Evolutionary conservation across 2,888 invertebrate species (phyloP).

Genomic region (Cremastobaeus sp.): DNA sequence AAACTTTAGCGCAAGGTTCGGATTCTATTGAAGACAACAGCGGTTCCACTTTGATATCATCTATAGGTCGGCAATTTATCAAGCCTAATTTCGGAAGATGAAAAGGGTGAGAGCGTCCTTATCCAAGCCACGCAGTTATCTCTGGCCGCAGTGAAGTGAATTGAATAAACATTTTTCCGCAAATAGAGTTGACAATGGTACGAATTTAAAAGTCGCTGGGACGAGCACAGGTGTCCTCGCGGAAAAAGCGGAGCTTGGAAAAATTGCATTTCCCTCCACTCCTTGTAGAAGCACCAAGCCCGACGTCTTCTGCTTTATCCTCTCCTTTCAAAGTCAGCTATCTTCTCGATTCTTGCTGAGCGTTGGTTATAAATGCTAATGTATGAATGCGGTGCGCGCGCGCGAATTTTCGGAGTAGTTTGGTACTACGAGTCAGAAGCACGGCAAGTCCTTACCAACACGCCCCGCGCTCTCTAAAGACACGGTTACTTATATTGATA

Average conservation of each 20-base stretch:
- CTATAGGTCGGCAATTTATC: slow-evolving; percentile 18
- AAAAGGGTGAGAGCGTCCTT: slow-evolving; percentile 45
- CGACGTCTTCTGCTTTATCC: slow-evolving; percentile 51
- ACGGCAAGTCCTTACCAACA: slow-evolving; percentile 40
- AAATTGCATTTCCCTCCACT: slow-evolving; percentile 72
- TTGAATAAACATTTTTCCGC: slow-evolving; percentile 77
- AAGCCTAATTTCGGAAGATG: slow-evolving; percentile 20
- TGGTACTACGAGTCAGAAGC: slow-evolving; percentile 29
- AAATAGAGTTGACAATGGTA: slow-evolving; percentile 74
- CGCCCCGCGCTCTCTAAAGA: slow-evolving; percentile 11
- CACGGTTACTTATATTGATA: slow-evolving; percentile 38
- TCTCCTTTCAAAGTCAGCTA: slow-evolving; percentile 62
- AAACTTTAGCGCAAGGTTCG: too few relatives aligned
- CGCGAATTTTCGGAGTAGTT: slow-evolving; percentile 33
- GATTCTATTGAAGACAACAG: neutral
- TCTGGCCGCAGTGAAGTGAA: slow-evolving; percentile 72
- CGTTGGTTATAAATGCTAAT: slow-evolving; percentile 74
- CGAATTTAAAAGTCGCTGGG: slow-evolving; percentile 76
- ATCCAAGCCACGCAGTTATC: slow-evolving; percentile 70
- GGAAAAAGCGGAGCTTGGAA: slow-evolving; percentile 69
- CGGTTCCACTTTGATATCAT: too few relatives aligned
- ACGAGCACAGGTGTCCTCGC: slow-evolving; percentile 71
- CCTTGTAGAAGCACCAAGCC: slow-evolving; percentile 23
- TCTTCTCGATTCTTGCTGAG: slow-evolving; percentile 67
- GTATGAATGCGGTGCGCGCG: slow-evolving; percentile 61